Evolutionary conservation across 2,797 vertebrate genomes (phyloP), one percentile per base, ranked within the genome.

Genomic region (Pipistrellus pipistrellus): DNA sequence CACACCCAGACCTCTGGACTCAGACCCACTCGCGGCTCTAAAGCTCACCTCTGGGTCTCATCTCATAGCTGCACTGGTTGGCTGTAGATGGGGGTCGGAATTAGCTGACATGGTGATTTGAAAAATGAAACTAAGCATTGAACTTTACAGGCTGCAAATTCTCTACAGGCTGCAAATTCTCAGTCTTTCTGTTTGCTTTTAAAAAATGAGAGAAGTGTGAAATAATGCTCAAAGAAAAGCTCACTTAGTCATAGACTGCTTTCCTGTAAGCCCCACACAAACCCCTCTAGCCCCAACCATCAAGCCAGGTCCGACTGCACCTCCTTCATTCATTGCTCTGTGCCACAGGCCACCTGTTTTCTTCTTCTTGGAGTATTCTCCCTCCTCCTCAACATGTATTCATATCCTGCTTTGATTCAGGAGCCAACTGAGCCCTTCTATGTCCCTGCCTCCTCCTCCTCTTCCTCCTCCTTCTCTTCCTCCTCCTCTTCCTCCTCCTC

Each of bases 111-210:
- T 62, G 44, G 23, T 17, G 75, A 8, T 59, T 76, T 32, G n/a
- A 57, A 88, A 78, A 92, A 66, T n/a, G 57, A 95, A 85, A 66
- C 51, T 62, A 66, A 80, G 20, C 57, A 30, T 84, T 69, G 69
- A 88, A 53, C 18, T 85, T 62, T 32, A 76, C 41, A 68, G 72
- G 15, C 62, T 41, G 20, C 23, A 89, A 89, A 83, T 85, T 76
- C 51, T 88, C 21, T 32, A 76, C 41, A 68, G 72, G 15, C 62
- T 41, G 20, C 23, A 89, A 89, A 83, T 85, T 76, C 51, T 88
- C 21, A 1, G 27, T 88, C 62, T 84, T 55, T 62, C 25, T 53
- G 44, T 81, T 81, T 91, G 3, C 68, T 90, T 73, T 46, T 78
- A 80, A 72, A 88, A 85, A 85, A 76, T 44, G 46, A 73, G 69